Evolutionary conservation across 1,140 invertebrate genomes (phyloP), one percentile per base, ranked within the genome.

Genomic region (Drosophila subpulchrella): DNA sequence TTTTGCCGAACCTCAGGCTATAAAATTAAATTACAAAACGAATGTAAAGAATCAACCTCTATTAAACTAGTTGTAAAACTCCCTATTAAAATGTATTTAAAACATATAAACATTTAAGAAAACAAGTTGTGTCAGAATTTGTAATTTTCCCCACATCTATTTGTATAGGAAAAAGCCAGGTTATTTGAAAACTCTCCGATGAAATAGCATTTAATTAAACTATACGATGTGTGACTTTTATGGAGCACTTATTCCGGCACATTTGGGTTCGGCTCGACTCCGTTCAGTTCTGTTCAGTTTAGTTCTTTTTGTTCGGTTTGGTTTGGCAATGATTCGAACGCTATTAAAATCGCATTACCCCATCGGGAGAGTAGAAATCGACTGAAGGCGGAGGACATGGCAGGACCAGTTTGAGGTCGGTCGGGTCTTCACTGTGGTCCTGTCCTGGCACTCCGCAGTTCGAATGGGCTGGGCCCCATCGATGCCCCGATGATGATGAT

Each of bases 151-250:
- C 39, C 11, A 12, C 7, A 17, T 38, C 4, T 38, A 48, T 24
- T 60, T 55, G 12, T 20, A 13, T 55, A 55, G 58, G 41, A 32
- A 47, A 41, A n/a, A 56, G 15, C 6, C 8, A 6, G 13, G 20
- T 39, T 55, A 36, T 57, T 44, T 54, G 46, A 27, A 39, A 70
- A 17, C n/a, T 32, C 6, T 55, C 10, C 13, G 17, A 24, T 12
- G 44, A 50, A 75, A 75, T 48, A 30, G 13, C 27, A 39, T 47
- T 42, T 75, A 74, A 75, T 65, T 50, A 50, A 75, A 47, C 44
- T 65, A 48, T 75, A 75, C 46, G 72, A 75, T 41, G 72, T 75
- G 73, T 66, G 72, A 75, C 47, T 75, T 75, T 75, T 75, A 75
- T 75, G 34, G 39, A 56, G 72, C 61, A 75, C 72, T 75, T 75